Evolutionary conservation across 2,113 vertebrate species (phyloP), one percentile per base, ranked within the genome.

Genomic region (Peromyscus maniculatus): DNA sequence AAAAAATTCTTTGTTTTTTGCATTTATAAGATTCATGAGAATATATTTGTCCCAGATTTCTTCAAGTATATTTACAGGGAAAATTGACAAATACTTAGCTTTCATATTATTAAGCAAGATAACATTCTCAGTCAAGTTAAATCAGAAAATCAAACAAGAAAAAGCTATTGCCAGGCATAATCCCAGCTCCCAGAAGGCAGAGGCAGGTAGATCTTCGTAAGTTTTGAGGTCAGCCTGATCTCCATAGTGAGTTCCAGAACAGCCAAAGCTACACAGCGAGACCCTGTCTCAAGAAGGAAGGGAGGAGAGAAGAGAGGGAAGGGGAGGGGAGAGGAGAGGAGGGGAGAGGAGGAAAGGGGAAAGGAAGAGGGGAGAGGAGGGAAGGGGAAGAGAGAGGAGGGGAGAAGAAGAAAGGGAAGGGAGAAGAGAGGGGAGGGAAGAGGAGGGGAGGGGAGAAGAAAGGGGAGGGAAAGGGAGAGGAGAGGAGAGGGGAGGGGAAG

Each of bases 61-160:
- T 80, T 94, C 66, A 94, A 89, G 62, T 93, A 49, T 95, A 91
- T 95, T 92, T 96, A 94, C 12, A 96, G 89, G 59, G 71, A 97
- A 95, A 93, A 93, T 91, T 91, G 71, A 96, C 66, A 91, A 64
- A 88, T 86, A 19, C 16, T 78, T 91, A 91, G 77, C 33, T 89
- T 95, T 94, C 82, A 72, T 82, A 89, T 89, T 87, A 96, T 79
- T 91, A 91, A 87, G 43, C 28, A 33, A 89, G 78, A 39, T 89
- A 93, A 80, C 22, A 93, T 94, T 94, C 83, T 59, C 11, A 86
- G 64, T 88, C 31, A 94, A 90, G 69, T 78, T 94, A 83, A 95
- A 90, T n/a, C 89, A 62, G 72, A 89, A 94, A 90, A 28, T 9
- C 84, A 71, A 79, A 78, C 46, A 89, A 80, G 39, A 91, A 78